Base-by-base conservation (phyloP, 2,888 invertebrate species). In the Geotrupes spiniger region DNA sequence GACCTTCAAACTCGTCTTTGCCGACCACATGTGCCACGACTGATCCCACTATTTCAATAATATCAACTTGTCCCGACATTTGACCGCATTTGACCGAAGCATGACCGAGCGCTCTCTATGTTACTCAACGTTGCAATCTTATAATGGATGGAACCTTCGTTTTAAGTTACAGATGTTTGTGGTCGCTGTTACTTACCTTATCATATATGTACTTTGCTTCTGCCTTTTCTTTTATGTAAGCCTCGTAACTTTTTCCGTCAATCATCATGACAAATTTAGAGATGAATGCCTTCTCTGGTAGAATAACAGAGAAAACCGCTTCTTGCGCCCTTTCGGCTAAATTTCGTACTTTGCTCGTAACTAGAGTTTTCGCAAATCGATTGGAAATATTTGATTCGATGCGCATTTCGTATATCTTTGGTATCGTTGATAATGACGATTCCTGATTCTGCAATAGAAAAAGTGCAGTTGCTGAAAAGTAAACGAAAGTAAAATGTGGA, bases 251-350 rank as follows among this genome's bases (percentile, higher is more conserved):
- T 64, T 80, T 82, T 14, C 81, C 83, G 46, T 77, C 78, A 6
- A 83, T 73, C 46, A 79, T 81, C 85, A 86, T 85, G 29, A 78
- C 69, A 63, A 87, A 86, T 41, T 81, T 82, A 29, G 83, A 81
- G 57, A 86, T 84, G 66, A 83, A 86, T 0, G 85, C 85, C 1
- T 82, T 80, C 51, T 85, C 83, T 0, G 87, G 87, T 38, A 86
- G 68, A 10, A 85, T 76, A 5, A 86, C 78, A 37, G 79, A 76
- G 71, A 86, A 86, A 36, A 76, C 74, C 3, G 82, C 80, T 66
- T 87, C 84, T 55, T 82, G 81, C 1, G 85, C 73, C 6, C 65
- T 70, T 39, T 74, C 72, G 4, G 78, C 79, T 1, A 79, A 77
- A 68, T 88, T 87, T 56, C 76, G 77, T 15, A 87, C 79, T 53